A percentile compares a stretch with the other conserved stretches of the same genome.
Conservation (phyloP, 2,797 vertebrate genomes). For the Spinus olivaceus region DNA sequence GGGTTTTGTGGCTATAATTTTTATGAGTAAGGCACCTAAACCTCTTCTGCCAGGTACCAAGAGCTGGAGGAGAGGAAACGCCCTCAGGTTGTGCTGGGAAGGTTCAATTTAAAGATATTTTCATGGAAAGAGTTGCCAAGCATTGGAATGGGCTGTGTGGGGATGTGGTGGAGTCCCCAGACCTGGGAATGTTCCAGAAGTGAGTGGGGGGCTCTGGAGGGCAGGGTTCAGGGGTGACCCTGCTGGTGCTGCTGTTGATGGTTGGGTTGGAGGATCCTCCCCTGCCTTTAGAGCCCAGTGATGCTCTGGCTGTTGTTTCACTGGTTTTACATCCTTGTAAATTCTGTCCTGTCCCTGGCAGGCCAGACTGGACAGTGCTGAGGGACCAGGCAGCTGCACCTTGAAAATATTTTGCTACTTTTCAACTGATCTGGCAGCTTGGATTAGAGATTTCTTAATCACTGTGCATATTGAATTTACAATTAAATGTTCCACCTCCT, state of each 20-base stretch:
- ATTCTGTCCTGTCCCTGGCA: too few relatives aligned
- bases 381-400: neutral
- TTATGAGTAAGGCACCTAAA: neutral
- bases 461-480: neutral
- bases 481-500: neutral
- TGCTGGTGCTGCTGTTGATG: neutral
- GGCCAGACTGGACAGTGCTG: neutral
- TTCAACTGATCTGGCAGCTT: neutral
- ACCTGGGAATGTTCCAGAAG: neutral
- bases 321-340: neutral
- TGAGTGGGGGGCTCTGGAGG: fast-evolving
- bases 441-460: neutral
- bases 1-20: neutral
- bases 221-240: neutral
- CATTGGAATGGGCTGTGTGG: neutral
- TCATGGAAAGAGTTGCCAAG: neutral
- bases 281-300: fast-evolving
- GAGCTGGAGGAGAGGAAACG: neutral
- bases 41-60: neutral
- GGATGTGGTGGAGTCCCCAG: neutral
- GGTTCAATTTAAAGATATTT: neutral
- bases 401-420: neutral
- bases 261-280: neutral
- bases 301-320: neutral
- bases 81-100: neutral